Percentiles rank a stretch among this genome's conserved stretches.
Conservation (phyloP, 2,888 invertebrate genomes). For the Cancer borealis region DNA sequence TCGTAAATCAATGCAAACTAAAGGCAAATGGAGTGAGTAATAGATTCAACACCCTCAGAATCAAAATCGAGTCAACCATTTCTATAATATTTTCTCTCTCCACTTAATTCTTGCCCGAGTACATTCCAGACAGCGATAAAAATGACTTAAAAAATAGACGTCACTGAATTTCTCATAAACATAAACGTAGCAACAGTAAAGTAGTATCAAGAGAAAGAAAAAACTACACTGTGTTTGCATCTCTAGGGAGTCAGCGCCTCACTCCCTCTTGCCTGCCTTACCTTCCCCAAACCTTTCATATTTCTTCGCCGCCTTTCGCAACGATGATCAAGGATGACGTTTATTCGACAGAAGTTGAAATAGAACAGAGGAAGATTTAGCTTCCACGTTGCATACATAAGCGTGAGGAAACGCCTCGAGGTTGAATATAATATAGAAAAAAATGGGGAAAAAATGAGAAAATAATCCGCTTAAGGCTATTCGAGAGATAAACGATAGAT, state of each 20-base stretch:
- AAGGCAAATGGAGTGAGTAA: too few relatives aligned
- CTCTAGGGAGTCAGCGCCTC: conserved; percentile 6
- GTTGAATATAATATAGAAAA: not conserved
- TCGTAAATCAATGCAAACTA: too few relatives aligned
- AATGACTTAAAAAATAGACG: not conserved
- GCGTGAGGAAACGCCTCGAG: not conserved
- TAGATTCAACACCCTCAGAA: too few relatives aligned
- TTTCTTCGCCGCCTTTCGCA: conserved; percentile 7
- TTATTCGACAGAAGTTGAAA: not conserved
- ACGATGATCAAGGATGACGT: conserved; percentile 9
- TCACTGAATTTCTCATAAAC: not conserved
- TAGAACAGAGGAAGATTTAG: not conserved
- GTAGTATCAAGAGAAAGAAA: not conserved
- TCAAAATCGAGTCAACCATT: too few relatives aligned
- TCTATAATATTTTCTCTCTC: too few relatives aligned
- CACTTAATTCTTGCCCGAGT: too few relatives aligned
- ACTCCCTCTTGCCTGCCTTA: not conserved
- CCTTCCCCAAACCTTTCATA: not conserved
- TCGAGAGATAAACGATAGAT: too few relatives aligned
- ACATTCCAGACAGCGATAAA: too few relatives aligned
- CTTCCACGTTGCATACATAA: not conserved
- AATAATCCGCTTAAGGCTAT: too few relatives aligned
- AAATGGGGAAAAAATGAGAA: not conserved
- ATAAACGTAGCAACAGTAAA: not conserved
- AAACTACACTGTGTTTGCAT: not conserved